Percentiles rank a stretch among this genome's conserved stretches.
phyloP scores from a whole-genome alignment of 2,113 vertebrate species.

The Pungitius pungitius region DNA sequence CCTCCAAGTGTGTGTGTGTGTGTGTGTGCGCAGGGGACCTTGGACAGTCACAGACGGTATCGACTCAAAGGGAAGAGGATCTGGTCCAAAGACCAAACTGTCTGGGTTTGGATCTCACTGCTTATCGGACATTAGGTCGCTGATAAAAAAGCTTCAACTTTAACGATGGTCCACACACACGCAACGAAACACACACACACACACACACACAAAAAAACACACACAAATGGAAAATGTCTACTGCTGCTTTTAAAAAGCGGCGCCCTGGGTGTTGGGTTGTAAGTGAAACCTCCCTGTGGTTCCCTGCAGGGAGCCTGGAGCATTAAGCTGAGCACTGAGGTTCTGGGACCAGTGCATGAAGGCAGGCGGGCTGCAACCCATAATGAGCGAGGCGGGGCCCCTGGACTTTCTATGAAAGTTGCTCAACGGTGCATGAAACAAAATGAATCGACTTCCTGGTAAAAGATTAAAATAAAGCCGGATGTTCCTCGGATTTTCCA shows the following conservation, averaged over 20 bases:
- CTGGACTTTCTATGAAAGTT: neutral
- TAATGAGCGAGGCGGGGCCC: too few relatives aligned
- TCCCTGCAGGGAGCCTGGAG: slow-evolving; percentile 18
- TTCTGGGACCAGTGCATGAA: too few relatives aligned
- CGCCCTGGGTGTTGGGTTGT: neutral
- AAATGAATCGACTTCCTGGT: neutral
- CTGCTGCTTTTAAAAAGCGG: neutral
- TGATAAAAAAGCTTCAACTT: neutral
- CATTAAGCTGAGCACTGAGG: too few relatives aligned
- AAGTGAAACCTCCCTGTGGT: slow-evolving; percentile 9
- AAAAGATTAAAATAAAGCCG: neutral
- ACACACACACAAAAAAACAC: neutral
- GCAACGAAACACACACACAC: neutral
- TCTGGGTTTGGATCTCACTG: slow-evolving; percentile 8
- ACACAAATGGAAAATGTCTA: neutral
- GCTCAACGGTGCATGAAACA: neutral
- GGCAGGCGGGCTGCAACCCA: too few relatives aligned
- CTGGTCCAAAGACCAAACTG: slow-evolving; percentile 25
- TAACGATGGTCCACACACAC: neutral
- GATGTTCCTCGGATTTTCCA: neutral
- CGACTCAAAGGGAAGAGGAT: slow-evolving; percentile 38
- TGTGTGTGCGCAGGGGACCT: slow-evolving; percentile 26
- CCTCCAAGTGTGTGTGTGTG: neutral
- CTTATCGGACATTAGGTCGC: slow-evolving; percentile 32
- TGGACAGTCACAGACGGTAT: slow-evolving; percentile 39